These are phyloP conservation scores for Numida meleagris DNA, from an alignment of 2,113 vertebrate genomes.

Conservation along the genomic window DNA sequence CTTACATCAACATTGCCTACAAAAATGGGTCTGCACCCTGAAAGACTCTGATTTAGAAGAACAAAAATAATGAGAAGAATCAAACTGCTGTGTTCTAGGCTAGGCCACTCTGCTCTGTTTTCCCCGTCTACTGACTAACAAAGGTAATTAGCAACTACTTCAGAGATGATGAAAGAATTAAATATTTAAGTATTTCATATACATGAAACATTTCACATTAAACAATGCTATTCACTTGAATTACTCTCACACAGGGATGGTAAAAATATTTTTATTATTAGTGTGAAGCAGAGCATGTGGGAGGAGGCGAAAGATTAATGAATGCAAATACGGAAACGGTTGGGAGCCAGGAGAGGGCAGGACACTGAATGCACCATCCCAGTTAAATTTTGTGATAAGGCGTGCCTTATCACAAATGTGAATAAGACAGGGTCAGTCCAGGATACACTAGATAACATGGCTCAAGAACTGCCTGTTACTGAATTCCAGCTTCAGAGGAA, in stretches of 20 bases:
- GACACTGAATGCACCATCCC: neutral
- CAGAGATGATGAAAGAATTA: neutral
- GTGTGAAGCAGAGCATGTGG: neutral
- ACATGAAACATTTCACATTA: neutral
- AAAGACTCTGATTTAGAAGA: slow-evolving; percentile 34
- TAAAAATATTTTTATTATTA: neutral
- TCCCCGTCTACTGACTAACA: neutral
- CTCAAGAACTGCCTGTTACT: neutral
- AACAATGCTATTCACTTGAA: neutral
- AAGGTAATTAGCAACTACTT: neutral
- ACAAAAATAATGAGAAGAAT: slow-evolving; percentile 28
- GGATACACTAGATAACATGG: neutral
- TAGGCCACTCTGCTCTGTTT: neutral
- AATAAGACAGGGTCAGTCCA: neutral
- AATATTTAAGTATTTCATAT: neutral
- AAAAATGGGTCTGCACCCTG: slow-evolving; percentile 30
- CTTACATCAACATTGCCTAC: slow-evolving; percentile 9
- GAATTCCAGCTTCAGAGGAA: neutral
- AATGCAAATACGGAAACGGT: neutral
- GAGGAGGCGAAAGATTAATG: neutral
- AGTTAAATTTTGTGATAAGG: neutral
- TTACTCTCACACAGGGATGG: neutral
- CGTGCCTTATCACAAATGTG: neutral
- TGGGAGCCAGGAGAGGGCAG: neutral
- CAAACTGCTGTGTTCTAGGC: neutral